Conservation (phyloP, 2,113 vertebrate species). For the Spea multiplicata region DNA sequence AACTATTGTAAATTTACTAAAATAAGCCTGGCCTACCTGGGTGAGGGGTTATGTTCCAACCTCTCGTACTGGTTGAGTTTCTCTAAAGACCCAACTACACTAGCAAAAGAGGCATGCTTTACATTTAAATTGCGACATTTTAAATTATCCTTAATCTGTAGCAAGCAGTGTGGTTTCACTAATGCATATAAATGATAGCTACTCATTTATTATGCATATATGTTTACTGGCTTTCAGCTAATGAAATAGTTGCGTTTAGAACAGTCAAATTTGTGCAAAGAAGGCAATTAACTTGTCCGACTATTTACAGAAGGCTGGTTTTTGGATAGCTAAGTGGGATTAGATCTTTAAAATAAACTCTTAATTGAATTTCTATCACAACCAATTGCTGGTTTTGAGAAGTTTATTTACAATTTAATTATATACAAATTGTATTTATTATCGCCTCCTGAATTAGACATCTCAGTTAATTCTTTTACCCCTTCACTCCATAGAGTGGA, state of each 20-base stretch:
- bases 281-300: conserved; percentile 4
- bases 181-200: neutral
- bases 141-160: neutral
- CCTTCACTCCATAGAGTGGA: too few relatives aligned
- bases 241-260: neutral
- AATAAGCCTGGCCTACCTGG: too few relatives aligned
- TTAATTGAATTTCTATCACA: conserved; percentile 24
- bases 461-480: neutral
- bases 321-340: conserved; percentile 15
- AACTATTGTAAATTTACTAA: too few relatives aligned
- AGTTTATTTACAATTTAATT: conserved; percentile 30
- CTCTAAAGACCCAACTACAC: neutral
- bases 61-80: neutral
- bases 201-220: neutral
- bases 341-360: conserved; percentile 24
- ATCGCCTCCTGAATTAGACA: neutral
- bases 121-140: neutral
- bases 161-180: neutral
- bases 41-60: too few relatives aligned
- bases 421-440: conserved; percentile 12
- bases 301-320: conserved; percentile 16
- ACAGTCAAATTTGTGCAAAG: neutral
- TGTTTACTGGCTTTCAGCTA: conserved; percentile 12
- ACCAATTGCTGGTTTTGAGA: conserved; percentile 12
- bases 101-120: neutral